These are phyloP conservation scores for Megalurothrips usitatus DNA, from an alignment of 2,888 invertebrate species.

Conservation along the genomic window DNA sequence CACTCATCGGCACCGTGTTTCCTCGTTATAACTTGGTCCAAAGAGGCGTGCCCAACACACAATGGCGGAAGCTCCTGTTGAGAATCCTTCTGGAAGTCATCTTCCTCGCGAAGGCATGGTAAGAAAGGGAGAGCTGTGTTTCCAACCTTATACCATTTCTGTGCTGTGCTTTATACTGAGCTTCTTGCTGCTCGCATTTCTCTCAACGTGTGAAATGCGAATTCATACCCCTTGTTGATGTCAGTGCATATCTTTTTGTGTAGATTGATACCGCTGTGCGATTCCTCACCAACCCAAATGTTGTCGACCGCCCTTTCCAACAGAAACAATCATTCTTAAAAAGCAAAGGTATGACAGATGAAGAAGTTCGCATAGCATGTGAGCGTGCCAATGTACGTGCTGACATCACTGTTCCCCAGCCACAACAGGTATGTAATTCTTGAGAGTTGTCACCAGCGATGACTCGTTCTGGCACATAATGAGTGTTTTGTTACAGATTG, in stretches of 20 bases:
- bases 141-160: not conserved
- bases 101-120: not conserved
- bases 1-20: too few species aligned
- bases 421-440: not conserved
- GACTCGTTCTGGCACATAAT: not conserved
- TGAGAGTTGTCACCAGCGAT: not conserved
- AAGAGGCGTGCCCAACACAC: too few species aligned
- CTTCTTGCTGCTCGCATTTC: not conserved
- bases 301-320: not conserved
- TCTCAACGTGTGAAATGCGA: not conserved
- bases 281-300: slow-evolving; percentile 1
- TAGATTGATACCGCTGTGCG: not conserved
- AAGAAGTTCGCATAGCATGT: slow-evolving; percentile 2
- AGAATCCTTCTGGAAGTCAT: not conserved
- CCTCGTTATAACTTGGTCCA: too few species aligned
- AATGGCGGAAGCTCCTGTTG: not conserved
- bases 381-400: not conserved
- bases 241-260: not conserved
- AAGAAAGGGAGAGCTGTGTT: not conserved
- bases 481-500: not conserved
- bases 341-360: not conserved
- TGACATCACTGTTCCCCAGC: not conserved
- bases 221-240: too few species aligned
- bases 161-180: not conserved
- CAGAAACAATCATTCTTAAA: not conserved